Evolutionary conservation across 2,797 vertebrate genomes (phyloP).

Genomic region (Manis pentadactyla): DNA sequence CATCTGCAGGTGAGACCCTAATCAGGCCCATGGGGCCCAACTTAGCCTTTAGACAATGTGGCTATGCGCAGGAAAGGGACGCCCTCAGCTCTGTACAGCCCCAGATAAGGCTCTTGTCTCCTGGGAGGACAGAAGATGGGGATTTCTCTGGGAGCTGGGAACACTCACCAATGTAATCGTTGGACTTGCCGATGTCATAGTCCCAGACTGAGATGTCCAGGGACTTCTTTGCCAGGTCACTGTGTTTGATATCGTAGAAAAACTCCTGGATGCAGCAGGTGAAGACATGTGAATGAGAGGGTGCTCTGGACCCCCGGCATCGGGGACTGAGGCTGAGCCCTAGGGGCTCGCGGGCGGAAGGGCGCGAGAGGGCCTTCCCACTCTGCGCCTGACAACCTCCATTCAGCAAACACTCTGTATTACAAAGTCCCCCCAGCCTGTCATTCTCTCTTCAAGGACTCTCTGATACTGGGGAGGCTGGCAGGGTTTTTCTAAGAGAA

Average conservation of each 20-base stretch:
- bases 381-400: not conserved
- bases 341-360: too few relatives aligned
- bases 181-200: slow-evolving; percentile 97
- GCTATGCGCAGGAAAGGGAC: too few relatives aligned
- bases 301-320: not conserved
- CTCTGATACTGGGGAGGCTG: not conserved
- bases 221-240: slow-evolving; percentile 96
- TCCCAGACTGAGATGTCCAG: slow-evolving; percentile 98
- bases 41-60: accelerated
- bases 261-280: slow-evolving; percentile 91
- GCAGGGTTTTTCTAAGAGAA: not conserved
- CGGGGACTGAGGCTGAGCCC: accelerated
- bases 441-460: not conserved
- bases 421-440: not conserved
- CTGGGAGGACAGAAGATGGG: accelerated
- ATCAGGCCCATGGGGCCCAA: accelerated
- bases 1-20: not conserved
- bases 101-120: not conserved
- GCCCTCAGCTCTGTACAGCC: accelerated
- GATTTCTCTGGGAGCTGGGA: accelerated
- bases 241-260: slow-evolving; percentile 97
- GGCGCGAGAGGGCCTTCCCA: not conserved
- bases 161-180: slow-evolving; percentile 96
- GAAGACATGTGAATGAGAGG: not conserved
- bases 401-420: not conserved